A percentile compares a stretch with the other conserved stretches of the same genome.
Evolutionary conservation across 2,888 invertebrate species (phyloP).

Genomic region (Himalopsyche kuldschensis): DNA sequence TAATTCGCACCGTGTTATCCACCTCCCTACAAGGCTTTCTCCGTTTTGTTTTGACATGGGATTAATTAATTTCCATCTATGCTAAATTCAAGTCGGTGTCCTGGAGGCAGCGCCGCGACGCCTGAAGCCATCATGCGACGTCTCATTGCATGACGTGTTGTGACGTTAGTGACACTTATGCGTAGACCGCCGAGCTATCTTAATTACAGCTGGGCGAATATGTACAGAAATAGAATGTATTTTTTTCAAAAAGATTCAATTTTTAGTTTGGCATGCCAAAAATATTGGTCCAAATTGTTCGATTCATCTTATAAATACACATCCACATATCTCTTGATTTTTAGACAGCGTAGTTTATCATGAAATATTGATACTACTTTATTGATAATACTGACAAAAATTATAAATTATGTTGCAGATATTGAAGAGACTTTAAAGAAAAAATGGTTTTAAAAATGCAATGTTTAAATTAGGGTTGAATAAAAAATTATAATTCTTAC

Average conservation of each 20-base stretch:
- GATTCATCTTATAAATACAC: too few species aligned
- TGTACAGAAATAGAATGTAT: background rate
- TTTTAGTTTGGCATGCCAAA: too few species aligned
- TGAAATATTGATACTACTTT: too few species aligned
- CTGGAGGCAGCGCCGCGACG: background rate
- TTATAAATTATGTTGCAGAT: too few species aligned
- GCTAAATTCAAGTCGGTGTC: slow-evolving; percentile 23
- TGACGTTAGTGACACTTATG: background rate
- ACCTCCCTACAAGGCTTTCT: slow-evolving; percentile 6
- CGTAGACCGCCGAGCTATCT: background rate
- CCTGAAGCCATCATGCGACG: background rate
- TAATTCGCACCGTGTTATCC: slow-evolving; percentile 37
- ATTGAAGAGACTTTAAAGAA: too few species aligned
- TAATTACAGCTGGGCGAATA: background rate
- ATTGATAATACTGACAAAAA: too few species aligned
- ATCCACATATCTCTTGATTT: too few species aligned
- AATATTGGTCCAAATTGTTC: too few species aligned
- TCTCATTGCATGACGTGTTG: background rate
- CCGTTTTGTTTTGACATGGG: slow-evolving; percentile 37
- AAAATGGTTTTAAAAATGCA: too few species aligned
- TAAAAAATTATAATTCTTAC: too few species aligned
- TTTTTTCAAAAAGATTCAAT: background rate
- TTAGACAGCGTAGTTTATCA: too few species aligned
- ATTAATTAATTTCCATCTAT: slow-evolving; percentile 37
- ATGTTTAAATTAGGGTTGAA: too few species aligned